Percentiles rank a stretch among this genome's conserved stretches.
Conservation (phyloP, 2,797 vertebrate genomes). For the Eutrigla gurnardus region DNA sequence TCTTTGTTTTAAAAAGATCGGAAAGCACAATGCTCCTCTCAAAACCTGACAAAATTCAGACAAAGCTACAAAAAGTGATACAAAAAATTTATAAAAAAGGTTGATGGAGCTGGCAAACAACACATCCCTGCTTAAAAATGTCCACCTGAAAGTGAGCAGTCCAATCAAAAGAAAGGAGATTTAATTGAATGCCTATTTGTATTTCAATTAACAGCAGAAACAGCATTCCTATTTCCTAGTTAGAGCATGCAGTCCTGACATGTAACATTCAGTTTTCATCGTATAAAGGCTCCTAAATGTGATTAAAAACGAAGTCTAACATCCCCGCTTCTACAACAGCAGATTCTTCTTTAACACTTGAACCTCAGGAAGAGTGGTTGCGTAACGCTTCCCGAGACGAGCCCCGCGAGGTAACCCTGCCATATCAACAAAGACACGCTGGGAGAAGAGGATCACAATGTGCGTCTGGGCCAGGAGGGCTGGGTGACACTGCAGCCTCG, state of each 20-base stretch:
- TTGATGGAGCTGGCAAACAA: not conserved
- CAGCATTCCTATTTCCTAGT: not conserved
- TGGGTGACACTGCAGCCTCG: constrained; percentile 74
- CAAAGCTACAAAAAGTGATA: not conserved
- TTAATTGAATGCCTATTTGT: constrained; percentile 50
- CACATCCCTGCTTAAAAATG: constrained; percentile 27
- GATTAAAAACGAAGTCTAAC: constrained; percentile 33
- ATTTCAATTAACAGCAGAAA: constrained; percentile 33
- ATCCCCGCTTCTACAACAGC: constrained; percentile 23
- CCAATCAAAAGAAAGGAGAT: constrained; percentile 38
- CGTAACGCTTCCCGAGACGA: constrained; percentile 47
- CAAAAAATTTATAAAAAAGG: not conserved
- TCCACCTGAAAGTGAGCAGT: not conserved
- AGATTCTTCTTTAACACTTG: constrained; percentile 44
- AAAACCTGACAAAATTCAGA: constrained; percentile 12
- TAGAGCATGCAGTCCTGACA: not conserved
- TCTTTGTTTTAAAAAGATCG: not conserved
- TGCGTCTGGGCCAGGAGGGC: constrained; percentile 55
- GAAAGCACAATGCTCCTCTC: constrained; percentile 5
- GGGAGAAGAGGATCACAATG: constrained; percentile 57
- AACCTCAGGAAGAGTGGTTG: constrained; percentile 48
- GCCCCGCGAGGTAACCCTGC: constrained; percentile 58
- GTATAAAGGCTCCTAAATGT: constrained; percentile 35
- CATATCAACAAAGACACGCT: constrained; percentile 63
- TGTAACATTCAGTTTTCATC: constrained; percentile 22